Conservation (phyloP, 64 coral and sea anemone genomes). For the Pocillopora verrucosa region DNA sequence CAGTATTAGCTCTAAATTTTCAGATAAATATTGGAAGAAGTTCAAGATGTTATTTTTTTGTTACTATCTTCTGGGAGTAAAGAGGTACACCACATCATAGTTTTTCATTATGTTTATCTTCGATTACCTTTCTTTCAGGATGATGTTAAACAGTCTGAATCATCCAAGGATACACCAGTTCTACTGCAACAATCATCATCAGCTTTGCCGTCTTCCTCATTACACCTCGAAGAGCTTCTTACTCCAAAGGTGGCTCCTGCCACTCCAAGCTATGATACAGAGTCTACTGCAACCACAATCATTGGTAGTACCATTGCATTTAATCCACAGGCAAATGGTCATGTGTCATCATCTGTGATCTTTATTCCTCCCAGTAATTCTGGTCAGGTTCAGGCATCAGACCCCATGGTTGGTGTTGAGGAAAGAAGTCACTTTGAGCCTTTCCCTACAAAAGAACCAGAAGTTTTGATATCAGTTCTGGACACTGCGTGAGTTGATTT, state of each 20-base stretch:
- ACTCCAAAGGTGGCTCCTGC: slow-evolving; percentile 78
- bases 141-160: neutral
- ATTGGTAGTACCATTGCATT: slow-evolving; percentile 16
- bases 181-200: neutral
- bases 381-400: slow-evolving; percentile 14
- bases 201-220: slow-evolving; percentile 4
- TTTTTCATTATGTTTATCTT: neutral
- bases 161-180: neutral
- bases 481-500: slow-evolving; percentile 11
- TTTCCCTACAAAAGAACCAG: neutral
- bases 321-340: neutral
- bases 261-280: slow-evolving; percentile 67
- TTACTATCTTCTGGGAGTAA: neutral
- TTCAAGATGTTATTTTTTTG: neutral
- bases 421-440: neutral
- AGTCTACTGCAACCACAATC: slow-evolving; percentile 12
- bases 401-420: neutral
- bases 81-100: too few species aligned
- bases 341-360: slow-evolving; percentile 20
- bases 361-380: slow-evolving; percentile 31
- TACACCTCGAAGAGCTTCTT: slow-evolving; percentile 58
- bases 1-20: neutral
- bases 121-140: neutral
- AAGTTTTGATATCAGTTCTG: slow-evolving; percentile 2
- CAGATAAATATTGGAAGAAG: neutral